Evolutionary conservation across 2,888 invertebrate genomes (phyloP).

Genomic region (Melinaea menophilus): DNA sequence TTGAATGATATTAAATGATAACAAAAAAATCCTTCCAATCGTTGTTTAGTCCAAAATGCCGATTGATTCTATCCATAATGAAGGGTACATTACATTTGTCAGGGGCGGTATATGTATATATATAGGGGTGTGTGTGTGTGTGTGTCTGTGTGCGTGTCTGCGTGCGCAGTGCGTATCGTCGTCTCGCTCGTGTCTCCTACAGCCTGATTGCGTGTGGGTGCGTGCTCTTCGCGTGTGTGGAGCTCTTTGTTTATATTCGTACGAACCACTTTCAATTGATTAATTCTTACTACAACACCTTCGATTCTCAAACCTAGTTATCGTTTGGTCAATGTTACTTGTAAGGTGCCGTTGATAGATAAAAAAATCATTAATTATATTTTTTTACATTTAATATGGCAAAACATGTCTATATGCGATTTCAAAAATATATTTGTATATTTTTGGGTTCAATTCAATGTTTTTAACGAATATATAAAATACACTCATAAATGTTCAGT

Average conservation of each 20-base stretch:
- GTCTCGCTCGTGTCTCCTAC: conserved; percentile 49
- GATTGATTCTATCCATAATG: conserved; percentile 77
- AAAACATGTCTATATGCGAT: no score
- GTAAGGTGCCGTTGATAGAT: background rate
- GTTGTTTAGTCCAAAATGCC: conserved; percentile 56
- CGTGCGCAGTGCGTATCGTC: conserved; percentile 52
- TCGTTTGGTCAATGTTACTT: conserved; percentile 11
- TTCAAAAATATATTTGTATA: no score
- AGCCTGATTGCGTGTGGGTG: conserved; percentile 51
- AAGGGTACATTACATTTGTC: conserved; percentile 74
- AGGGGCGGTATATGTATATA: conserved; percentile 47
- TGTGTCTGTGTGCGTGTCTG: conserved; percentile 33
- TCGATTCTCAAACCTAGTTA: conserved; percentile 44
- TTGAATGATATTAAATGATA: background rate
- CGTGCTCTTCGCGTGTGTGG: conserved; percentile 70
- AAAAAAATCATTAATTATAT: background rate
- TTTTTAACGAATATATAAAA: no score
- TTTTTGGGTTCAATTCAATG: no score
- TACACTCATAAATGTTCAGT: no score
- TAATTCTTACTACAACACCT: conserved; percentile 67
- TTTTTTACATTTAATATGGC: background rate
- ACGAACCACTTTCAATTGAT: conserved; percentile 73
- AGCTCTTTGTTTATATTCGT: conserved; percentile 71
- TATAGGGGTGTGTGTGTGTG: background rate
- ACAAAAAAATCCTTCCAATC: conserved; percentile 13